Evolutionary conservation across 2,888 invertebrate genomes (phyloP), one percentile per base, ranked within the genome.

Genomic region (Cryptocephalus primarius): DNA sequence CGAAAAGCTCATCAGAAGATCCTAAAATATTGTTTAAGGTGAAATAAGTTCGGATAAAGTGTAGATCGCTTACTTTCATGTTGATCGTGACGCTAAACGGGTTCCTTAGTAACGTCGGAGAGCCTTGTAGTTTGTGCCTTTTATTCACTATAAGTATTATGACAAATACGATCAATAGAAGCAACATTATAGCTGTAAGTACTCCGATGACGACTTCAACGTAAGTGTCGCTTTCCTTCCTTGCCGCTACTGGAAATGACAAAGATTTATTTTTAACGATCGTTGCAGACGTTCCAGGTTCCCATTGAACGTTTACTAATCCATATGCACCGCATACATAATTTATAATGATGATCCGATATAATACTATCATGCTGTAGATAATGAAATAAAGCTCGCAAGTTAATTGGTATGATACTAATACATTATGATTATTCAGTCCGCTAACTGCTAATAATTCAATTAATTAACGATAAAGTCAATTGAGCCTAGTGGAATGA

Each of bases 171-270:
- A 80, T 73, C 46, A 82, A 70, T 51, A 82, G 71, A 42, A 83
- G 70, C 33, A 83, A 71, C 64, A 81, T 78, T 54, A 82, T 75
- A 36, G 82, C 82, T 31, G 80, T 81, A 52, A 83, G 66, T 22
- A 82, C 77, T 42, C 80, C 80, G 54, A 80, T 79, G 48, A 79
- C 67, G 39, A 78, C 73, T 62, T 80, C 79, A 43, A 79, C 75
- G 61, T 78, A 77, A 47, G 75, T 73, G 55, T 77, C 75, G 48
- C 73, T 74, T 50, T 77, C 76, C 57, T 76, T 76, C 44, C 73
- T 67, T 8, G 78, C 75, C 52, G 78, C 74, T 63, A 77, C 77
- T 77, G 61, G 40, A 52, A 54, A 33, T 44, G 48, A 41, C 41
- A 49, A 60, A 60, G 6, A 22, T 22, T 22, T 22, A 22, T 22